Base-by-base conservation (phyloP, 2,888 invertebrate genomes). In the Arctia plantaginis region DNA sequence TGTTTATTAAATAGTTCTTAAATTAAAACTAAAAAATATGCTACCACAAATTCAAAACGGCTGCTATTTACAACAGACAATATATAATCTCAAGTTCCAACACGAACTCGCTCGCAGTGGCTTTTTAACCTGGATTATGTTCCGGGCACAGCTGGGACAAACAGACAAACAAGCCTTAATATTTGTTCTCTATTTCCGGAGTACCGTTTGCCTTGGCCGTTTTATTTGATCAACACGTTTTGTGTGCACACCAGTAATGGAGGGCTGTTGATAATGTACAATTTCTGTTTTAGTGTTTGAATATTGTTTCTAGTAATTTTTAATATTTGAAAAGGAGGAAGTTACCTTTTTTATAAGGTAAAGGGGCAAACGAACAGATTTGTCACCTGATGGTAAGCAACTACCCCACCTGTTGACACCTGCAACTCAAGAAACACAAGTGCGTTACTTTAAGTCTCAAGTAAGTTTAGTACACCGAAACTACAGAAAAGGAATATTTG, bases 81-180 rank as follows among this genome's bases (percentile, higher is more conserved):
- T 67, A 72, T 81, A 71, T 81, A 81, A 81, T 80, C 78, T 81
- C 66, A 39, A 75, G 69, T 81, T 77, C 65, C 80, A 76, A 83
- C 81, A 78, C 67, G 73, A 78, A 80, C 83, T 80, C 76, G 65
- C 76, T 72, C 74, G 59, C 83, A 83, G 80, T 77, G 80, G 82
- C 78, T 83, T 83, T 81, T 83, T 78, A 81, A 83, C 80, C 75
- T 75, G 82, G 82, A 82, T 82, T 82, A 82, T 70, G 82, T 83
- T 73, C 80, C 74, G 73, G 23, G 73, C 74, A 74, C 82, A 82
- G 82, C 82, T 82, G 82, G 47, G 83, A 62, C 83, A 66, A 66
- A 80, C 74, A 81, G 73, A 81, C 80, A 83, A 80, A 80, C 82
- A 69, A 73, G 72, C 76, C 66, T 35, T 39, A 73, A 51, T 83